Evolutionary conservation across 2,113 vertebrate genomes (phyloP).

Genomic region (Chionis minor): DNA sequence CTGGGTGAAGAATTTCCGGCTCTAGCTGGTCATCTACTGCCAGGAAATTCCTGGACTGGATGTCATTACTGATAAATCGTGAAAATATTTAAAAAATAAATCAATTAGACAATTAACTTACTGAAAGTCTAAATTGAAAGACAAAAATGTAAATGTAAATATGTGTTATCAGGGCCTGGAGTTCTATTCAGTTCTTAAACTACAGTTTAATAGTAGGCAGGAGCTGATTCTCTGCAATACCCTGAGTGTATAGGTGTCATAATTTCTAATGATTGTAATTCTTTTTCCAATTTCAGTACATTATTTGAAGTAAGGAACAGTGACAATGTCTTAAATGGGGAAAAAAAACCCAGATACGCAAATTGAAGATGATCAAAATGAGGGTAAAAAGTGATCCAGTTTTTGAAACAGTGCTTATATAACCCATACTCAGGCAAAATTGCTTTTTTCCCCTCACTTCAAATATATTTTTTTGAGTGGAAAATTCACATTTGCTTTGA

Average conservation of each 20-base stretch:
- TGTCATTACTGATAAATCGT: not conserved
- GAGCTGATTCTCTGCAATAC: not conserved
- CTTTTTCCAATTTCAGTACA: not conserved
- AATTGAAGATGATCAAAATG: not conserved
- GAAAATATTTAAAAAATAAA: not conserved
- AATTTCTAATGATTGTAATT: not conserved
- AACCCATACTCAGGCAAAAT: not conserved
- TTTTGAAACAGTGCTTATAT: not conserved
- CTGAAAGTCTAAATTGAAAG: not conserved
- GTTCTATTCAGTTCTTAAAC: not conserved
- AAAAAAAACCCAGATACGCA: not conserved
- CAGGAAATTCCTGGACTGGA: not conserved
- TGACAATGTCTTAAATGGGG: not conserved
- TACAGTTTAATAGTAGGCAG: not conserved
- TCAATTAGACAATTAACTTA: not conserved
- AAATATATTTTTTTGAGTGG: not conserved
- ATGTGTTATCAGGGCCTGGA: not conserved
- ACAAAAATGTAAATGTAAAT: not conserved
- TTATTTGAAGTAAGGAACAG: not conserved
- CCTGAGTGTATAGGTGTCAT: not conserved
- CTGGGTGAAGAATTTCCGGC: not conserved
- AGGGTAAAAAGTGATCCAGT: not conserved
- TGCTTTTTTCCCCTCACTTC: not conserved
- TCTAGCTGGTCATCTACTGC: not conserved
- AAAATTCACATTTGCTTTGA: not conserved